A percentile compares a stretch with the other conserved stretches of the same genome.
Evolutionary conservation across 2,888 invertebrate species (phyloP).

Genomic region (Eutolmus rufibarbis): DNA sequence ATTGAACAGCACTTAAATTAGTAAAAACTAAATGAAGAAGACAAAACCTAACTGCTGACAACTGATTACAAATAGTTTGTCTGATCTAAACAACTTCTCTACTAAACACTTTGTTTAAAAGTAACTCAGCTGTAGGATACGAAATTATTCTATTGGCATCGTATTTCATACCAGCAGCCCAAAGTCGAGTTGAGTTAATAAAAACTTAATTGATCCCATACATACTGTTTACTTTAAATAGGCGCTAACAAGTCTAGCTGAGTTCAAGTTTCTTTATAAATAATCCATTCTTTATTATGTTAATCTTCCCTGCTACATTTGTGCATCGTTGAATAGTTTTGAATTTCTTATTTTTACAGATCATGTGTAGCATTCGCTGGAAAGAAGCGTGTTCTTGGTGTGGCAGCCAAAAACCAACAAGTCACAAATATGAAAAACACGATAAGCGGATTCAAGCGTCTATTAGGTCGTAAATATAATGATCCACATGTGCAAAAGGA

Average conservation of each 20-base stretch:
- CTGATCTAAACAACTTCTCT: no score
- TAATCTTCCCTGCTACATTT: background rate
- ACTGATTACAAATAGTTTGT: no score
- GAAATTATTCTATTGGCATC: background rate
- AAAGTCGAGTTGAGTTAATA: background rate
- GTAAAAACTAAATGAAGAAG: no score
- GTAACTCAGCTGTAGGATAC: background rate
- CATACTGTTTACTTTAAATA: background rate
- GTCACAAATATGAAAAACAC: slow-evolving; percentile 98
- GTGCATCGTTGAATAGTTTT: background rate
- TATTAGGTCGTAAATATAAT: slow-evolving; percentile 87
- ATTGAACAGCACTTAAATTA: no score
- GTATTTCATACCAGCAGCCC: background rate
- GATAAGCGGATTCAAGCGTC: slow-evolving; percentile 89
- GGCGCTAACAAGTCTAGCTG: background rate
- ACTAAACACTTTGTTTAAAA: background rate
- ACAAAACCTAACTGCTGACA: no score
- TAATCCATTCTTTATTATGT: background rate
- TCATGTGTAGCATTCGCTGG: slow-evolving; percentile 95
- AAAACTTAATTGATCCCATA: background rate
- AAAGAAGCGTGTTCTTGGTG: slow-evolving; percentile 91
- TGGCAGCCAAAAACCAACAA: slow-evolving; percentile 95
- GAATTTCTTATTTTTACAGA: slow-evolving; percentile 66
- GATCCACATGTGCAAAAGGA: slow-evolving; percentile 91
- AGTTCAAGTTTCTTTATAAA: background rate